Evolutionary conservation across 2,888 invertebrate species (phyloP).

Genomic region (Phragmatobia fuliginosa): DNA sequence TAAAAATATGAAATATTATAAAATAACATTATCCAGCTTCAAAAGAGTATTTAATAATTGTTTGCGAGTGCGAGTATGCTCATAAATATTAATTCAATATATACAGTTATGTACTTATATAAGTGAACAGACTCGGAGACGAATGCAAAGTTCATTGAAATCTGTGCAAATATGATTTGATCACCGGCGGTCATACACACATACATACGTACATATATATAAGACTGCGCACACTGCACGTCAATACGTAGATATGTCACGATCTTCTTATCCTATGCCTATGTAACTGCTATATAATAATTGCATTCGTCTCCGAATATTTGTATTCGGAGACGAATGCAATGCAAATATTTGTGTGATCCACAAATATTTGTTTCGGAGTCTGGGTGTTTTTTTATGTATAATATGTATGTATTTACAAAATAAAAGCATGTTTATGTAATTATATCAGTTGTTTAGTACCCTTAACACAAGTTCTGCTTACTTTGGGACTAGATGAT

Average conservation of each 20-base stretch:
- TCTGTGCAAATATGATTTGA: constrained; percentile 49
- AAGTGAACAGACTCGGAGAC: constrained; percentile 1
- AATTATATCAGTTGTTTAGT: too few species aligned
- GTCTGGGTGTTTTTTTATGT: too few species aligned
- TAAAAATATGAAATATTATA: too few species aligned
- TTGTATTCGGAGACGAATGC: too few species aligned
- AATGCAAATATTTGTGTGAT: too few species aligned
- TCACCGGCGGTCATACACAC: constrained; percentile 27
- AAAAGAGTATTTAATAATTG: not conserved
- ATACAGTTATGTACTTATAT: constrained; percentile 4
- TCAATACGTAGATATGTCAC: not conserved
- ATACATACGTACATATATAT: not conserved
- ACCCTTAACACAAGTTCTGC: too few species aligned
- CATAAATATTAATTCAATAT: not conserved
- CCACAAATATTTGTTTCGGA: too few species aligned
- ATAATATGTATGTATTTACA: too few species aligned
- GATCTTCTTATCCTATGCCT: not conserved
- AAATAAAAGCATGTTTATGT: too few species aligned
- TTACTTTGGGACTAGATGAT: too few species aligned
- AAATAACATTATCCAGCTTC: not conserved
- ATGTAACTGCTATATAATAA: not conserved
- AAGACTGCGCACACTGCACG: not conserved
- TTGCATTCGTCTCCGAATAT: too few species aligned
- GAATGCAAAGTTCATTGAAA: constrained; percentile 48
- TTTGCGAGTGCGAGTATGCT: not conserved